Percentiles rank a stretch among this genome's conserved stretches.
Evolutionary conservation across 2,113 vertebrate species (phyloP).

Genomic region (Apeltes quadracus): DNA sequence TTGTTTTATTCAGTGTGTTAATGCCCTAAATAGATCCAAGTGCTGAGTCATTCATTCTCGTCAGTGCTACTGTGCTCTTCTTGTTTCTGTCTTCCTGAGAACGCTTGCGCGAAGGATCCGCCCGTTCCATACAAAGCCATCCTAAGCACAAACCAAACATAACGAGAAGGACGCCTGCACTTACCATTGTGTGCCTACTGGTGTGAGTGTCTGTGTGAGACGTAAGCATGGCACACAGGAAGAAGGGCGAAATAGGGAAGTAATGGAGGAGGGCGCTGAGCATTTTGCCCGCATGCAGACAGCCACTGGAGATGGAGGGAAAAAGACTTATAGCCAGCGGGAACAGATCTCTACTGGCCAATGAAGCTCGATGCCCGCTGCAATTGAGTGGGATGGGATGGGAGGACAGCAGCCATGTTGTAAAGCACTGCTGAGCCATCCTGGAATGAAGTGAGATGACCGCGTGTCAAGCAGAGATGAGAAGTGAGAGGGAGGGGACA

Average conservation of each 20-base stretch:
- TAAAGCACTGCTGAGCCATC: constrained; percentile 68
- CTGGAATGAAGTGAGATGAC: constrained; percentile 74
- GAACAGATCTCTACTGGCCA: constrained; percentile 38
- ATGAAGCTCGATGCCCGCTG: constrained; percentile 48
- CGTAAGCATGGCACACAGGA: not conserved
- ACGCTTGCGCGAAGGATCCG: not conserved
- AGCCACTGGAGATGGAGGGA: constrained; percentile 40
- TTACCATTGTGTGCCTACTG: not conserved
- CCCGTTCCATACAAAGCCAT: not conserved
- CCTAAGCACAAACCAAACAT: not conserved
- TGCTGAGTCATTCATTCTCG: constrained; percentile 29
- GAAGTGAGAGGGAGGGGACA: constrained; percentile 55
- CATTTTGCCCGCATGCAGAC: constrained; percentile 31
- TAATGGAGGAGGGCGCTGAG: constrained; percentile 36
- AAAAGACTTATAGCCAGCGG: constrained; percentile 38
- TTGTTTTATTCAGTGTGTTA: constrained; percentile 53
- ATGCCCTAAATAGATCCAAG: constrained; percentile 49
- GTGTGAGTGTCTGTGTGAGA: not conserved
- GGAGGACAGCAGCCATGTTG: constrained; percentile 67
- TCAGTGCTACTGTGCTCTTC: constrained; percentile 33
- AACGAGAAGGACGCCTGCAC: not conserved
- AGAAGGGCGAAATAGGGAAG: constrained; percentile 30
- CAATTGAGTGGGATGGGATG: constrained; percentile 59
- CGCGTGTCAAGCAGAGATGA: constrained; percentile 70
- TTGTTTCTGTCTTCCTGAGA: constrained; percentile 25